A percentile compares a stretch with the other conserved stretches of the same genome.
Conservation (phyloP, 2,113 vertebrate genomes). For the Prolemur simus region DNA sequence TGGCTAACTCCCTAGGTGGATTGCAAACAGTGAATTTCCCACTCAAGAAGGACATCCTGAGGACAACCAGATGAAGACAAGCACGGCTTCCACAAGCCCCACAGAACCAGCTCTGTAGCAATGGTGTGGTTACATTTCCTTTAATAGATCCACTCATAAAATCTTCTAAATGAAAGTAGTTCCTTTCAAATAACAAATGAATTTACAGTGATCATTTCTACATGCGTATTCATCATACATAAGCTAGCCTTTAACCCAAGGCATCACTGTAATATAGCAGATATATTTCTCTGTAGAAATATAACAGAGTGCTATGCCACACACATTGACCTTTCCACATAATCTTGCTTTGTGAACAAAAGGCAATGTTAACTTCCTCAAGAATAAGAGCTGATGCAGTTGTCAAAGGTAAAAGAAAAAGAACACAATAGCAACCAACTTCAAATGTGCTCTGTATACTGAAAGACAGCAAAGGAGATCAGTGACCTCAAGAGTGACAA, state of each 20-base stretch:
- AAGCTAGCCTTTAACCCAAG: conserved; percentile 13
- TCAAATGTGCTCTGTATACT: conserved; percentile 30
- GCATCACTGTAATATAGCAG: conserved; percentile 3
- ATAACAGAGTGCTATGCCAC: neutral
- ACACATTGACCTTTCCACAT: conserved; percentile 54
- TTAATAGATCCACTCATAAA: conserved; percentile 37
- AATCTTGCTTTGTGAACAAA: conserved; percentile 54
- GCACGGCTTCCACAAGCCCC: neutral
- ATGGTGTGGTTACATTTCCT: neutral
- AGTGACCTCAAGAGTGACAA: conserved; percentile 27
- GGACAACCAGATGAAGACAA: neutral
- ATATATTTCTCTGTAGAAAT: conserved; percentile 27
- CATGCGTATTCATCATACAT: neutral
- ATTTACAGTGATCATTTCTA: conserved; percentile 49
- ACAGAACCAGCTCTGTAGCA: neutral
- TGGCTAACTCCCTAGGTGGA: neutral
- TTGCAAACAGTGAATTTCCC: neutral
- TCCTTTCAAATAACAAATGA: conserved; percentile 26
- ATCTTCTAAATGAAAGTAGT: neutral
- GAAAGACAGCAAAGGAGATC: conserved; percentile 58
- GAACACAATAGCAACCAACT: conserved; percentile 2
- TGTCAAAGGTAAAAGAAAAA: conserved; percentile 43
- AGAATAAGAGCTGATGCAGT: neutral
- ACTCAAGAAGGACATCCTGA: neutral
- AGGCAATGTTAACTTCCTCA: conserved; percentile 42